A percentile compares a stretch with the other conserved stretches of the same genome.
Conservation (phyloP, 2,797 vertebrate genomes). For the Macropodus opercularis region DNA sequence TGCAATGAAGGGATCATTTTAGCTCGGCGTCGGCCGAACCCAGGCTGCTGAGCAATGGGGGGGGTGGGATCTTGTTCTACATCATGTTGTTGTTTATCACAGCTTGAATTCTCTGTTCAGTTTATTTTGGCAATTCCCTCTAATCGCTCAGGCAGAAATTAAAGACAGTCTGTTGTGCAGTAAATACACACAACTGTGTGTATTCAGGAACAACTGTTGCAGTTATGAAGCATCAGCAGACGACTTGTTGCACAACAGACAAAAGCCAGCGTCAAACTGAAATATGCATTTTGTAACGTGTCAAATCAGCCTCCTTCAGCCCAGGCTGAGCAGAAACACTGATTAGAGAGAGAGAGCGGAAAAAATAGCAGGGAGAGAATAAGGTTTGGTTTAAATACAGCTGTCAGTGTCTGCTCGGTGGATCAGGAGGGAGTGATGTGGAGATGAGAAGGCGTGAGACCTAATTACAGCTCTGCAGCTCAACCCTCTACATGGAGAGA, state of each 20-base stretch:
- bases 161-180: constrained; percentile 7
- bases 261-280: not conserved
- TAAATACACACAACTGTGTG: constrained; percentile 30
- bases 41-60: constrained; percentile 1
- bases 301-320: not conserved
- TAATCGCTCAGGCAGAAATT: constrained; percentile 14
- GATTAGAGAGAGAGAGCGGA: not conserved
- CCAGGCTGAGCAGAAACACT: not conserved
- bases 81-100: constrained; percentile 34
- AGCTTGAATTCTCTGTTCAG: constrained; percentile 22
- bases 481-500: constrained; percentile 32
- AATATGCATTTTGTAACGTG: not conserved
- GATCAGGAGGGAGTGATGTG: constrained; percentile 58
- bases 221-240: constrained; percentile 2
- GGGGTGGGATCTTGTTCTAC: constrained; percentile 8
- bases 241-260: not conserved
- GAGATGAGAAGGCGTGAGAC: constrained; percentile 58
- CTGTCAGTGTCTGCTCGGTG: constrained; percentile 47
- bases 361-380: constrained; percentile 1
- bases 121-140: constrained; percentile 31
- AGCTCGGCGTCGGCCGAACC: constrained; percentile 14
- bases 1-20: constrained; percentile 24
- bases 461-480: constrained; percentile 70
- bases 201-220: constrained; percentile 33
- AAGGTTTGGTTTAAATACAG: constrained; percentile 61